Percentiles rank a stretch among this genome's conserved stretches.
phyloP scores from a whole-genome alignment of 2,888 invertebrate species.

The Pheosia tremula region DNA sequence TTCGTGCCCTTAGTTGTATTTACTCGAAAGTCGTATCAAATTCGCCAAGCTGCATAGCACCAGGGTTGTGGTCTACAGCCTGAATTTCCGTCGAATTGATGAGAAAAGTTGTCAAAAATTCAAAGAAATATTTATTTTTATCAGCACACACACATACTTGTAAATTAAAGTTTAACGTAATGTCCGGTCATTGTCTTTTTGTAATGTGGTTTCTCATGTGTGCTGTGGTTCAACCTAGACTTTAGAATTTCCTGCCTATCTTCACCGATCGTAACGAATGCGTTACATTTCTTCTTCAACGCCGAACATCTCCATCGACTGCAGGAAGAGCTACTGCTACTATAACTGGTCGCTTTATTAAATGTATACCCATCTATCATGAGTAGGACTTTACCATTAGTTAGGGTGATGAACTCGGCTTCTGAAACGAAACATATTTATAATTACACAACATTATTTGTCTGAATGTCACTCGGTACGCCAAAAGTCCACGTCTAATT shows the following conservation, averaged over 20 bases:
- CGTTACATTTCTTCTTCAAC: constrained; percentile 28
- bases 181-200: constrained; percentile 7
- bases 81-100: no score
- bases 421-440: not conserved
- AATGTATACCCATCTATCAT: constrained; percentile 35
- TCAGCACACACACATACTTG: no score
- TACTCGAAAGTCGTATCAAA: no score
- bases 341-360: constrained; percentile 18
- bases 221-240: constrained; percentile 12
- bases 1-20: no score
- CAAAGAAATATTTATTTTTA: no score
- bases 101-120: no score
- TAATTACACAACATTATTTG: not conserved
- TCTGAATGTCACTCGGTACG: no score
- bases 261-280: constrained; percentile 27
- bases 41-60: no score
- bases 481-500: no score
- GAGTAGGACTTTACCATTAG: constrained; percentile 28
- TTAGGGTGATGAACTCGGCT: constrained; percentile 19
- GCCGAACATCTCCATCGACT: constrained; percentile 44
- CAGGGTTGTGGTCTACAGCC: no score
- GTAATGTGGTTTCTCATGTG: constrained; percentile 17
- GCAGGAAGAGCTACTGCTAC: constrained; percentile 7
- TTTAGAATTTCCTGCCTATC: constrained; percentile 16
- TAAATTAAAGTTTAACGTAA: constrained; percentile 13